Conservation (phyloP, 2,797 vertebrate genomes). For the Triplophysa bombifrons region DNA sequence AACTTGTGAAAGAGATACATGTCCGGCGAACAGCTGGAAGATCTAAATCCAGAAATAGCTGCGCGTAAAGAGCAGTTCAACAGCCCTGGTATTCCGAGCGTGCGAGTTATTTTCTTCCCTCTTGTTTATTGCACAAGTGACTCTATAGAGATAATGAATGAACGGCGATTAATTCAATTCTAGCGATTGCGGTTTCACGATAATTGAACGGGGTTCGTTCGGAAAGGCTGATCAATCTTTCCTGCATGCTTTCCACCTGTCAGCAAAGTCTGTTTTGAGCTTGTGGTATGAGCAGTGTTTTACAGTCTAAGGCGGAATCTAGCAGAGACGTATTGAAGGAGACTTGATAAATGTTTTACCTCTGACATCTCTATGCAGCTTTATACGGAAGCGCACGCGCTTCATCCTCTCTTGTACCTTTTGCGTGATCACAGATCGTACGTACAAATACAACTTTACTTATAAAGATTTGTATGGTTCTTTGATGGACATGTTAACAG, state of each 20-base stretch:
- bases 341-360: conserved; percentile 90
- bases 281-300: conserved; percentile 79
- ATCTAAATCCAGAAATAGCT: conserved; percentile 83
- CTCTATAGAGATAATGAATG: not conserved
- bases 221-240: conserved; percentile 51
- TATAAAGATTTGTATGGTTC: no score
- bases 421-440: not conserved
- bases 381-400: conserved; percentile 29
- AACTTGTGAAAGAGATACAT: conserved; percentile 77
- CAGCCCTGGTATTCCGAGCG: conserved; percentile 47
- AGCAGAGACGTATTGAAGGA: conserved; percentile 83
- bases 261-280: conserved; percentile 71
- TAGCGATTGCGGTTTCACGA: conserved; percentile 44
- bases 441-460: not conserved
- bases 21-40: conserved; percentile 84
- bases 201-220: conserved; percentile 53
- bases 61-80: conserved; percentile 54
- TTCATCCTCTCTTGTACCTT: not conserved
- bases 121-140: conserved; percentile 11
- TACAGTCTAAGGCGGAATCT: conserved; percentile 88
- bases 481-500: not conserved
- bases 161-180: conserved; percentile 1
- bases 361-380: conserved; percentile 81
- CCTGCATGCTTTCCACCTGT: conserved; percentile 62
- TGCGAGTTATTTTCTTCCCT: conserved; percentile 15